A percentile compares a stretch with the other conserved stretches of the same genome.
These are phyloP conservation scores for Campylomormyrus tamandua DNA, from an alignment of 2,113 vertebrate genomes.

Conservation along the genomic window DNA sequence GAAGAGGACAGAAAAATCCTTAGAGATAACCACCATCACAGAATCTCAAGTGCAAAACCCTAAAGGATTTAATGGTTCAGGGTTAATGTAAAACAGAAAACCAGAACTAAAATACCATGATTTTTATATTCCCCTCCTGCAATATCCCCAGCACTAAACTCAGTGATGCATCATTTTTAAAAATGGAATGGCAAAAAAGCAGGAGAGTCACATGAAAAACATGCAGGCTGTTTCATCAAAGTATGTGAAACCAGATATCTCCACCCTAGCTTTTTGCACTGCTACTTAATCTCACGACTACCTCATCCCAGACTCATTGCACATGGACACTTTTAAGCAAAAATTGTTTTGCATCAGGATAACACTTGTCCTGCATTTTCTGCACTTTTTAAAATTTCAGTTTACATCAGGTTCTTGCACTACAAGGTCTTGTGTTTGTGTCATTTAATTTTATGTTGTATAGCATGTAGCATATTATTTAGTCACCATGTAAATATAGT, in stretches of 20 bases:
- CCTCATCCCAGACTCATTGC: not conserved
- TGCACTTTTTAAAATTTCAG: not conserved
- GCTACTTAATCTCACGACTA: not conserved
- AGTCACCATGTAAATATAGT: not conserved
- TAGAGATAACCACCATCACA: not conserved
- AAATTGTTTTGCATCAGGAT: not conserved
- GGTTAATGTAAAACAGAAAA: not conserved
- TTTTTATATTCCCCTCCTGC: not conserved
- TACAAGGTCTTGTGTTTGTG: not conserved
- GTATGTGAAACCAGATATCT: not conserved
- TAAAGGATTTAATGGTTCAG: not conserved
- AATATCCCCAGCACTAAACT: not conserved
- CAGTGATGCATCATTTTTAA: not conserved
- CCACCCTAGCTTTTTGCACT: not conserved
- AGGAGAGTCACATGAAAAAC: not conserved
- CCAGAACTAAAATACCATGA: not conserved
- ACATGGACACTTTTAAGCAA: not conserved
- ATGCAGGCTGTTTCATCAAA: not conserved
- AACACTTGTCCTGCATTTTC: not conserved
- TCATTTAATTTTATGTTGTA: not conserved
- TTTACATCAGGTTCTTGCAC: not conserved
- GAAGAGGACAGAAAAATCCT: not conserved
- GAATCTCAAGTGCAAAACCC: not conserved
- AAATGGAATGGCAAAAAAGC: not conserved
- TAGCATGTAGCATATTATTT: not conserved